A percentile compares a stretch with the other conserved stretches of the same genome.
phyloP scores from a whole-genome alignment of 2,888 invertebrate genomes.

The Rotaria sp. region DNA sequence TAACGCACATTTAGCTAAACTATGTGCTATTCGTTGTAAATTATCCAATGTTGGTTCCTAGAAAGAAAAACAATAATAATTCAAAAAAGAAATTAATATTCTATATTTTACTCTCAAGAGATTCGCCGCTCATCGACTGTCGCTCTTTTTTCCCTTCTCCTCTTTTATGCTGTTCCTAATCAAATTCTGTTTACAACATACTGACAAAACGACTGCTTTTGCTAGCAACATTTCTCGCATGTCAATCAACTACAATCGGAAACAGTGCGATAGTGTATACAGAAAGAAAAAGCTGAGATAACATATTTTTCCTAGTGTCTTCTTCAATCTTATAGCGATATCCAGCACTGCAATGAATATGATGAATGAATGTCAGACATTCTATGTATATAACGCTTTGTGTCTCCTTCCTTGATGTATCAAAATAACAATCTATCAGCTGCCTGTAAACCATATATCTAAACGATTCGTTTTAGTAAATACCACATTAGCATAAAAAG shows the following conservation, averaged over 20 bases:
- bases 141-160: not conserved
- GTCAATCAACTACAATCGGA: not conserved
- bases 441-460: not conserved
- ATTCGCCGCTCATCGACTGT: not conserved
- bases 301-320: not conserved
- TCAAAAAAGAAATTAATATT: not conserved
- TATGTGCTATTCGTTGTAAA: slow-evolving; percentile 29
- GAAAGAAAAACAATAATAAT: not conserved
- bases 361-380: not conserved
- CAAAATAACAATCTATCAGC: not conserved
- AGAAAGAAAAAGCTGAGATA: not conserved
- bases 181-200: not conserved
- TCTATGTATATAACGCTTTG: not conserved
- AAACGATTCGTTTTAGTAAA: not conserved
- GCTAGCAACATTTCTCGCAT: not conserved
- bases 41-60: slow-evolving; percentile 3
- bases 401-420: not conserved
- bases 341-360: not conserved
- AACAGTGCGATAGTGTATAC: not conserved
- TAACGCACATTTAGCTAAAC: slow-evolving; percentile 34
- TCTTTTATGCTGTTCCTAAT: not conserved
- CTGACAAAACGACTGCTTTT: not conserved
- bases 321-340: not conserved
- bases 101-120: not conserved
- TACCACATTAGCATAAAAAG: not conserved